These are phyloP conservation scores for Trissolcus brochymenae DNA, from an alignment of 2,888 invertebrate species.

Conservation along the genomic window DNA sequence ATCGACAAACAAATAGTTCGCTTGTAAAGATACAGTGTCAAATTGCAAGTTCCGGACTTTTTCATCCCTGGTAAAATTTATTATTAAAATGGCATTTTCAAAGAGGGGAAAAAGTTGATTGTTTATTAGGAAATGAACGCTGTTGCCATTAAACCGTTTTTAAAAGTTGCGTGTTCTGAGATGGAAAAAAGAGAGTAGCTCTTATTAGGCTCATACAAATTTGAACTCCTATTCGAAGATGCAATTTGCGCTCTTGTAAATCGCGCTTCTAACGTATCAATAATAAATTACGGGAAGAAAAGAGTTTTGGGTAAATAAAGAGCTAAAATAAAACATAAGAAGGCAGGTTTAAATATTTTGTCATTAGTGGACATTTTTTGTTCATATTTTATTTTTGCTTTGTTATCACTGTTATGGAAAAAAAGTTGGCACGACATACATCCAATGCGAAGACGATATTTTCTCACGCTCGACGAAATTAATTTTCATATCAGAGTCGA, in stretches of 20 bases:
- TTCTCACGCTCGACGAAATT: constrained; percentile 19
- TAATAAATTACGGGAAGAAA: constrained; percentile 16
- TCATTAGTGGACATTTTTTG: constrained; percentile 2
- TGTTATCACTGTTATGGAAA: constrained; percentile 7
- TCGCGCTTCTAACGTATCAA: constrained; percentile 10
- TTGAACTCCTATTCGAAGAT: constrained; percentile 11
- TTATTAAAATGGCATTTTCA: background rate
- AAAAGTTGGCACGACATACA: background rate
- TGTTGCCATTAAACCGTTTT: background rate
- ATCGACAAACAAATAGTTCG: too few relatives aligned
- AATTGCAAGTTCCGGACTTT: background rate
- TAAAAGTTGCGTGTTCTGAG: constrained; percentile 4
- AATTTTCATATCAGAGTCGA: constrained; percentile 19
- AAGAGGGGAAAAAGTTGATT: background rate
- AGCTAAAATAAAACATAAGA: constrained; percentile 10
- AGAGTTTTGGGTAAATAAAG: too few relatives aligned
- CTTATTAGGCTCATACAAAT: constrained; percentile 21
- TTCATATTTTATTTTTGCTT: background rate
- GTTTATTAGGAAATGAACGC: background rate
- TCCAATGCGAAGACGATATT: constrained; percentile 8
- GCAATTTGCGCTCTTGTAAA: constrained; percentile 8
- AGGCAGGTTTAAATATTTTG: constrained; percentile 27
- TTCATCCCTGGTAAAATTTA: background rate
- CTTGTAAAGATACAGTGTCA: too few relatives aligned
- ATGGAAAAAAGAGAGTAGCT: constrained; percentile 8